Evolutionary conservation across 2,888 invertebrate species (phyloP).

Genomic region (Erannis defoliaria): DNA sequence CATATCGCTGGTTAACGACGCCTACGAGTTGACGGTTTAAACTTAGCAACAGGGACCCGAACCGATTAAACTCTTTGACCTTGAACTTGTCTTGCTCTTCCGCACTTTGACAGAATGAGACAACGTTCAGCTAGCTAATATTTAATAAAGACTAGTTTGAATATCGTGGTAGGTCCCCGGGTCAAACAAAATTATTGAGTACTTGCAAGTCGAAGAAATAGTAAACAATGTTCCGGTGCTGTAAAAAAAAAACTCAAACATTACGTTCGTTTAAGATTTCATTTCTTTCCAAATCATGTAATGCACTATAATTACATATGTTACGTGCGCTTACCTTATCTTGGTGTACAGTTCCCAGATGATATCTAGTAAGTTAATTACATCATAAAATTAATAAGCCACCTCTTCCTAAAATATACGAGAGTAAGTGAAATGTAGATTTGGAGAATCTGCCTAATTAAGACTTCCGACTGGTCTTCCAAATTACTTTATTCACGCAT

Average conservation of each 20-base stretch:
- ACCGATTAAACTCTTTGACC: too few relatives aligned
- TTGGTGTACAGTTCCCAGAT: conserved; percentile 1
- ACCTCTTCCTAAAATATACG: conserved; percentile 9
- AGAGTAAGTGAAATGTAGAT: conserved; percentile 3
- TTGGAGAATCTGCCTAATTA: conserved; percentile 18
- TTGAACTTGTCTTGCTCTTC: too few relatives aligned
- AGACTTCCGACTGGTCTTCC: conserved; percentile 12
- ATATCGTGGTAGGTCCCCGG: too few relatives aligned
- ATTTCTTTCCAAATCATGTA: conserved; percentile 21
- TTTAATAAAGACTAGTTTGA: too few relatives aligned
- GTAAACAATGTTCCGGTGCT: conserved; percentile 56
- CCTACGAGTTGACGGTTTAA: too few relatives aligned
- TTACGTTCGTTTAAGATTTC: conserved; percentile 17
- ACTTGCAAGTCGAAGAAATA: conserved; percentile 49
- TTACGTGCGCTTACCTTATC: background rate
- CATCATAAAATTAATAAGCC: conserved; percentile 10
- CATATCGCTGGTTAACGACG: too few relatives aligned
- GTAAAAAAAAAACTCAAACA: conserved; percentile 41
- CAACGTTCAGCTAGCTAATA: too few relatives aligned
- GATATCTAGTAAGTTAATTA: conserved; percentile 21
- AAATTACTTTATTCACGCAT: conserved; percentile 26
- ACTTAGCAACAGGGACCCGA: too few relatives aligned
- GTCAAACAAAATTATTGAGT: conserved; percentile 44
- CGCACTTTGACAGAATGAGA: too few relatives aligned
- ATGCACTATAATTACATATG: conserved; percentile 19